Conservation (phyloP, 2,113 vertebrate genomes). For the Herpailurus yagouaroundi region DNA sequence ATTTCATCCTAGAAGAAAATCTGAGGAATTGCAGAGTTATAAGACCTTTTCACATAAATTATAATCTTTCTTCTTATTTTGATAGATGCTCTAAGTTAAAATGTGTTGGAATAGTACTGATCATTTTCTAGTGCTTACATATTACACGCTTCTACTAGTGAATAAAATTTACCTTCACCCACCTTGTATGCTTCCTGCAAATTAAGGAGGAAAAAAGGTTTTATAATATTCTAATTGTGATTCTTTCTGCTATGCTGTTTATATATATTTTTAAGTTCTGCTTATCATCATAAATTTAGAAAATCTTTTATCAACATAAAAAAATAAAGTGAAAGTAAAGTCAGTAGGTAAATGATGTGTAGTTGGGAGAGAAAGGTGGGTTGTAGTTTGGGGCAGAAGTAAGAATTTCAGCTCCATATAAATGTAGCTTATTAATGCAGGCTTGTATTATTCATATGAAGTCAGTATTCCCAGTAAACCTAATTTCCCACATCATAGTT, state of each 20-base stretch:
- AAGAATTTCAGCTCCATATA: background rate
- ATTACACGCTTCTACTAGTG: background rate
- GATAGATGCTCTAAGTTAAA: background rate
- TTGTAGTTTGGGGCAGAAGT: background rate
- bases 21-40: background rate
- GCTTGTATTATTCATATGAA: rapidly evolving
- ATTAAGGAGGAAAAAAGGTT: background rate
- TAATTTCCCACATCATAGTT: background rate
- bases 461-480: background rate
- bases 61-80: slow-evolving; percentile 20
- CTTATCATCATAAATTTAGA: background rate
- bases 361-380: background rate
- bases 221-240: background rate
- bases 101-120: background rate
- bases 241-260: background rate
- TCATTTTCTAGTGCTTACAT: slow-evolving; percentile 12
- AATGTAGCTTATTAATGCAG: background rate
- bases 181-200: background rate
- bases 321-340: slow-evolving; percentile 42
- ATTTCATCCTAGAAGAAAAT: slow-evolving; percentile 22
- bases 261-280: background rate
- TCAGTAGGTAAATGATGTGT: background rate
- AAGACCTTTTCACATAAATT: slow-evolving; percentile 18
- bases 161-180: background rate
- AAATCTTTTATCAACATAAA: background rate